Conservation (phyloP, 1,140 invertebrate species). For the Glomeris maerens region DNA sequence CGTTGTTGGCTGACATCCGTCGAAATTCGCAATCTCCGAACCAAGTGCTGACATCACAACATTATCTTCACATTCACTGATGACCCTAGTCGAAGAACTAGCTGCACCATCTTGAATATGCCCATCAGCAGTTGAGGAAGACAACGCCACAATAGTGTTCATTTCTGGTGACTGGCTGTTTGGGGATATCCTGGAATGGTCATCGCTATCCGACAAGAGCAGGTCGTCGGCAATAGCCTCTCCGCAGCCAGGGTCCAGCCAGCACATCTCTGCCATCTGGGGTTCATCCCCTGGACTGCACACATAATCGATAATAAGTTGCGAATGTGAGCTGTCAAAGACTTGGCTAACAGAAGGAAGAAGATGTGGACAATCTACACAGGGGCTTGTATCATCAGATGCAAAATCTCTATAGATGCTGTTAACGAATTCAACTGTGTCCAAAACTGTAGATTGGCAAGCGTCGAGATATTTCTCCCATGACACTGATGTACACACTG, state of each 20-base stretch:
- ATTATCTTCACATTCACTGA: background rate
- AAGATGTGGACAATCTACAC: background rate
- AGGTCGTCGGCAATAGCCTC: too few relatives aligned
- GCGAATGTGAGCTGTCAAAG: background rate
- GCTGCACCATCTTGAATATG: too few relatives aligned
- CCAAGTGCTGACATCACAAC: background rate
- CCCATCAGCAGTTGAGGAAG: too few relatives aligned
- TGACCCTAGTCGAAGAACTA: background rate
- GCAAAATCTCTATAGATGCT: background rate
- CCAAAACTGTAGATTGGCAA: slow-evolving; percentile 2
- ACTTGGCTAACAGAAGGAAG: too few relatives aligned
- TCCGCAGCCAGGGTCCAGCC: slow-evolving; percentile 1
- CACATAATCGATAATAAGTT: background rate
- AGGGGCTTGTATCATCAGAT: background rate
- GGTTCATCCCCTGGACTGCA: background rate
- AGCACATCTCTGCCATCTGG: background rate
- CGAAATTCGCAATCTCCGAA: background rate
- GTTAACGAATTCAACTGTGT: slow-evolving; percentile 8
- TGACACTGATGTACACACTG: too few relatives aligned
- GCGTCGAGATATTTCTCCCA: slow-evolving; percentile 13
- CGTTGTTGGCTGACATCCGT: background rate
- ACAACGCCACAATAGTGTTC: too few relatives aligned
- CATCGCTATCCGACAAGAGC: too few relatives aligned
- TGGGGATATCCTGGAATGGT: too few relatives aligned
- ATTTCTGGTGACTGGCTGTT: background rate